phyloP scores from a whole-genome alignment of 2,113 vertebrate genomes.

The Cephalopholis sonnerati region DNA sequence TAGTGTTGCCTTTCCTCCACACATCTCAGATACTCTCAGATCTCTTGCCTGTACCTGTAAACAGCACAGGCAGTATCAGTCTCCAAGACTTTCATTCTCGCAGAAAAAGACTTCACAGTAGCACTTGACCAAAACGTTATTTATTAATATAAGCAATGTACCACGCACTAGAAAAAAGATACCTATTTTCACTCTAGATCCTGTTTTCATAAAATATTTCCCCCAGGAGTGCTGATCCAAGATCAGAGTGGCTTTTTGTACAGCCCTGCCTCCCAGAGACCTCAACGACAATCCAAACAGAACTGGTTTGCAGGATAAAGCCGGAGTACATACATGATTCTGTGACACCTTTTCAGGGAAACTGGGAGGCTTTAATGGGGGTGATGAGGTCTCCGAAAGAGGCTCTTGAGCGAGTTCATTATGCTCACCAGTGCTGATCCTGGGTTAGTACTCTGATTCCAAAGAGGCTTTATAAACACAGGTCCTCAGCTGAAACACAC shows the following conservation, averaged over 20 bases:
- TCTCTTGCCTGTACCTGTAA: background rate
- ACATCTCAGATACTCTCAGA: background rate
- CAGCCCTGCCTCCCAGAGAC: background rate
- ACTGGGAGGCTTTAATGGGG: constrained; percentile 14
- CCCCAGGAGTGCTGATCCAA: constrained; percentile 62
- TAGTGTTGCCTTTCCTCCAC: background rate
- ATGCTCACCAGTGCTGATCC: constrained; percentile 51
- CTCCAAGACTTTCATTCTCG: background rate
- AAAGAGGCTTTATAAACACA: constrained; percentile 66
- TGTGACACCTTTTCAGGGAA: constrained; percentile 3
- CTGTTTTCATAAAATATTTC: constrained; percentile 64
- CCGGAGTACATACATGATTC: constrained; percentile 5
- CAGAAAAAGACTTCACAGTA: constrained; percentile 64
- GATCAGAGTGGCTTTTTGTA: constrained; percentile 45
- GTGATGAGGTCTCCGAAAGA: constrained; percentile 31
- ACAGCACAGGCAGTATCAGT: background rate
- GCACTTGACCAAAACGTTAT: constrained; percentile 78
- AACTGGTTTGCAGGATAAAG: constrained; percentile 13
- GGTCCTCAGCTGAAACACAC: constrained; percentile 69
- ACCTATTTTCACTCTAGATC: constrained; percentile 67
- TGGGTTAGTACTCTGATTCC: constrained; percentile 56
- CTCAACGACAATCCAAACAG: constrained; percentile 30
- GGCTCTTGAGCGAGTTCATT: constrained; percentile 28
- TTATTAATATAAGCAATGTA: constrained; percentile 81
- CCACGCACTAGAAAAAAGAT: constrained; percentile 79